Conservation (phyloP, 2,797 vertebrate genomes). For the Pseudomugil gertrudae region DNA sequence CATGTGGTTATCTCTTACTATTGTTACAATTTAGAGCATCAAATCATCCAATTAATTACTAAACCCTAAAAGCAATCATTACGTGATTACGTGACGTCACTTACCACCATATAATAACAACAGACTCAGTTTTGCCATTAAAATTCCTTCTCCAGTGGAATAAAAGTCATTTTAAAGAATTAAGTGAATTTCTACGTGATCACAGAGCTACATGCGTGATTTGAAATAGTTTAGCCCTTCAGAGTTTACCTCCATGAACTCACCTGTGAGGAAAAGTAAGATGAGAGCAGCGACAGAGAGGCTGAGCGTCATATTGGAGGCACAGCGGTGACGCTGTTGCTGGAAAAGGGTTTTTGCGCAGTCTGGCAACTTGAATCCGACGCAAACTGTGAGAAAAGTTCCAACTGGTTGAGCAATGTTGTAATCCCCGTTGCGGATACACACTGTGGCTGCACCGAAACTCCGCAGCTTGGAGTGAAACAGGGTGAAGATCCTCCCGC, state of each 20-base stretch:
- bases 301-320: constrained; percentile 58
- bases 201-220: background rate
- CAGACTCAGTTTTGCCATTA: background rate
- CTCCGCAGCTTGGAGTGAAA: constrained; percentile 4
- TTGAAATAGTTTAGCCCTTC: constrained; percentile 31
- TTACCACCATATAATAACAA: background rate
- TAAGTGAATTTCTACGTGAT: background rate
- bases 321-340: constrained; percentile 6
- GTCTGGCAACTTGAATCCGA: background rate
- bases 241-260: constrained; percentile 36
- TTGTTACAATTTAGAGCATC: background rate
- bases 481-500: constrained; percentile 6
- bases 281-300: constrained; percentile 50
- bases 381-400: background rate
- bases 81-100: background rate
- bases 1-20: background rate
- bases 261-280: constrained; percentile 60
- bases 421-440: background rate
- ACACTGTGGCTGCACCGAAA: constrained; percentile 3
- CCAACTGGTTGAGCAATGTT: background rate
- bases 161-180: background rate
- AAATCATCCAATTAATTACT: background rate
- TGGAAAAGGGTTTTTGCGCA: background rate
- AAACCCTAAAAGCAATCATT: background rate
- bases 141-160: background rate